Evolutionary conservation across 2,113 vertebrate genomes (phyloP).

Genomic region (Centrocercus urophasianus): DNA sequence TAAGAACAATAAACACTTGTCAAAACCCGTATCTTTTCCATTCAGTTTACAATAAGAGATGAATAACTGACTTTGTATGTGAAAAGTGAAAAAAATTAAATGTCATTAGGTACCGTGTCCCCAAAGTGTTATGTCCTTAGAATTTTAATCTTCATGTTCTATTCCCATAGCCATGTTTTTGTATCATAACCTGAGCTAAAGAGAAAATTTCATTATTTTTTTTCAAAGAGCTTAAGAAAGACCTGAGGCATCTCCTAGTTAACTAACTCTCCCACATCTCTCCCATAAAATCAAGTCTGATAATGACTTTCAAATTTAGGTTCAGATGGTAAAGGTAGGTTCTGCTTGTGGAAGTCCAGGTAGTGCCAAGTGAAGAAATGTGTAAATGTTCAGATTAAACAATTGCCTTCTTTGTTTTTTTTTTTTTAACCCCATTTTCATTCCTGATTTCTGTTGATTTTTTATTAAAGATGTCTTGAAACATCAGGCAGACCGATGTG

Average conservation of each 20-base stretch:
- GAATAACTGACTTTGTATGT: not conserved
- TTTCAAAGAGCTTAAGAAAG: not conserved
- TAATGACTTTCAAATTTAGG: not conserved
- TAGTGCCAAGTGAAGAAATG: not conserved
- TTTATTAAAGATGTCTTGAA: not conserved
- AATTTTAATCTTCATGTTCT: not conserved
- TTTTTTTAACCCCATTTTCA: not conserved
- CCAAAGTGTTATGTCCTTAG: not conserved
- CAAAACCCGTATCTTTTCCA: not conserved
- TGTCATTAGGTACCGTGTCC: not conserved
- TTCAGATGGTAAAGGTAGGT: not conserved
- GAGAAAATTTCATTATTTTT: not conserved
- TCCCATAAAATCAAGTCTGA: not conserved
- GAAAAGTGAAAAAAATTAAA: not conserved
- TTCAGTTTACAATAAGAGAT: not conserved
- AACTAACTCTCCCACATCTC: not conserved
- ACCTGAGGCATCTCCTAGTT: not conserved
- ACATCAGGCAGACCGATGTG: not conserved
- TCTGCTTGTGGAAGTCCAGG: not conserved
- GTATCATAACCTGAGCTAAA: not conserved
- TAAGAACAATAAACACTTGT: not conserved
- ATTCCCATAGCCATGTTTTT: not conserved
- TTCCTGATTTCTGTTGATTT: not conserved
- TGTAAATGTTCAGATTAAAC: not conserved
- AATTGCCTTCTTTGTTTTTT: too few species aligned